phyloP scores from a whole-genome alignment of 2,888 invertebrate species.

The Tromatobia lineatoria region DNA sequence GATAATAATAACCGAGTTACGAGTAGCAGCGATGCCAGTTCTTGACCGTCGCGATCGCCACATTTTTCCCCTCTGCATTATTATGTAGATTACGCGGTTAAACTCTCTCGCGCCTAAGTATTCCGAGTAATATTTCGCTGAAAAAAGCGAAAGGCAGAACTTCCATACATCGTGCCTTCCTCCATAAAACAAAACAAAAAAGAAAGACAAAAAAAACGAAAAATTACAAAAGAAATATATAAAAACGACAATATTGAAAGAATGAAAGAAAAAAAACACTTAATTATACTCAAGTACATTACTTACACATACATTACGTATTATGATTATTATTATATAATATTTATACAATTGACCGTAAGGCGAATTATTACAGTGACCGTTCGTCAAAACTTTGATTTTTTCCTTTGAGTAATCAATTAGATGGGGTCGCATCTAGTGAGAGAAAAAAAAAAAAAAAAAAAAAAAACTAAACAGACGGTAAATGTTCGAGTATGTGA shows the following conservation, averaged over 20 bases:
- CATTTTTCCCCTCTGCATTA: conserved; percentile 28
- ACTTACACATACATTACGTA: conserved; percentile 50
- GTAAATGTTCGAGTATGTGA: too few relatives aligned
- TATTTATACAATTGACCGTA: conserved; percentile 63
- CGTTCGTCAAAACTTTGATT: conserved; percentile 44
- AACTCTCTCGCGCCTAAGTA: conserved; percentile 13
- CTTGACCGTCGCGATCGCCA: conserved; percentile 9
- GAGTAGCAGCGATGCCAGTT: conserved; percentile 28
- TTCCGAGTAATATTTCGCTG: conserved; percentile 58
- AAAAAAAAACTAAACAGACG: too few relatives aligned
- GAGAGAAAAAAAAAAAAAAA: too few relatives aligned
- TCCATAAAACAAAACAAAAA: conserved; percentile 65
- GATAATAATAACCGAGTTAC: not conserved
- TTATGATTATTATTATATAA: conserved; percentile 69
- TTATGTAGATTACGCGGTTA: conserved; percentile 25
- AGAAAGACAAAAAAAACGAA: conserved; percentile 34
- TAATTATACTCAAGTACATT: conserved; percentile 60
- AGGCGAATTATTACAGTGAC: conserved; percentile 48
- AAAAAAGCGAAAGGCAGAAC: conserved; percentile 77
- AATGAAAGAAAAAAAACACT: conserved; percentile 30
- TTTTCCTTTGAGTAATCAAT: not conserved
- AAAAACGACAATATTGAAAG: conserved; percentile 82
- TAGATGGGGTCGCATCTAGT: too few relatives aligned
- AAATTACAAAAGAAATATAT: conserved; percentile 60
- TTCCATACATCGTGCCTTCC: conserved; percentile 83